Base-by-base conservation (phyloP, 1,140 invertebrate genomes). In the Triops cancriformis region DNA sequence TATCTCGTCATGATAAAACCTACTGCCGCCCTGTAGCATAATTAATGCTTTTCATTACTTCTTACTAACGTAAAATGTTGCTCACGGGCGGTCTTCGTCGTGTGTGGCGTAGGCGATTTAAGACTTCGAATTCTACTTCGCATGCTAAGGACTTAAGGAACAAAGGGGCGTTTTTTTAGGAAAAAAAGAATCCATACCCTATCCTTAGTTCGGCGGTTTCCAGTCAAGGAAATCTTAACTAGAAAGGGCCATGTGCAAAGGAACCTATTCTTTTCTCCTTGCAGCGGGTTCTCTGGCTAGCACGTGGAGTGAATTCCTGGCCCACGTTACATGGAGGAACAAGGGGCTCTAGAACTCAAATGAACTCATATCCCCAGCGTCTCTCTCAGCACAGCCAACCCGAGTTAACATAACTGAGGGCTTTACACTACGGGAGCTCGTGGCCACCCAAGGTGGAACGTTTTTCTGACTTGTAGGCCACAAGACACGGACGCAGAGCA, bases 241-340 rank as follows among this genome's bases (percentile, higher is more conserved):
- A 45, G 43, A 64, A 64, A 23, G 51, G 51, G 51, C 51, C 51
- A 64, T 64, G 51, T 64, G 51, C 51, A 64, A 64, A 64, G 51
- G 31, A 64, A 18, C 23, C 23, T 18, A 64, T 64, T 64, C 51
- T 64, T 64, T 64, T 14, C 14, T 64, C 18, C 51, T 64, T 64
- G 23, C 51, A 64, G 23, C 6, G 23, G 51, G 23, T 23, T 64
- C 5, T 23, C 51, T 18, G 51, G 51, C 18, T 64, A 23, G 51
- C 51, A 64, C 51, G 51, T 64, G 51, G 51, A 64, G 23, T 5
- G 18, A 14, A 64, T 64, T 23, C 23, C 23, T 64, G n/a, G 10
- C 18, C 14, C 23, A 64, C 6, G 14, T 64, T n/a, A 64, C 51
- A 64, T 64, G 51, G 18, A 64, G 23, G 51, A 23, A 64, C 18